phyloP scores from a whole-genome alignment of 1,140 invertebrate genomes.

The Meloidogyne chitwoodi region DNA sequence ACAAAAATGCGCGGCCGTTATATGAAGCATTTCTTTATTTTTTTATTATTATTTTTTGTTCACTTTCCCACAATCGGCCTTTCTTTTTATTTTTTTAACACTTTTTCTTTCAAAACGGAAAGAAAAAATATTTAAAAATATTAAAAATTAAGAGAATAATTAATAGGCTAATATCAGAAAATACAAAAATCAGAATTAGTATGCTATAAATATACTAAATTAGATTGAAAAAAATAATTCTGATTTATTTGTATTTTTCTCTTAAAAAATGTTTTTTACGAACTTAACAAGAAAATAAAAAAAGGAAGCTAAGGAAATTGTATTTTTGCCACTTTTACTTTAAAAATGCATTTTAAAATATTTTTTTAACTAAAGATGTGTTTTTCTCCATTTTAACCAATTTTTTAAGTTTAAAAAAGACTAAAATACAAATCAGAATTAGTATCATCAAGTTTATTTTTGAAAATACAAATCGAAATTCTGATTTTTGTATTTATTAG shows the following conservation, averaged over 20 bases:
- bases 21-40: background rate
- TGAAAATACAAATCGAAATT: background rate
- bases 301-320: no score
- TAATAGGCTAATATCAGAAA: no score
- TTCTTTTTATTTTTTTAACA: background rate
- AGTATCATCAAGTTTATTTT: no score
- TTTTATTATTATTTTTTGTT: background rate
- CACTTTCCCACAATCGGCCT: background rate
- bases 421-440: background rate
- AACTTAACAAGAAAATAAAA: no score
- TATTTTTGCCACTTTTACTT: no score
- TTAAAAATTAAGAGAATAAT: no score
- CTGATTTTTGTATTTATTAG: background rate
- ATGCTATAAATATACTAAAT: no score
- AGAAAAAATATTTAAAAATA: no score
- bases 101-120: background rate
- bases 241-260: background rate
- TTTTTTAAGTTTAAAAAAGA: background rate
- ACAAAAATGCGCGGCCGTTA: background rate
- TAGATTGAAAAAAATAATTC: background rate
- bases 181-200: no score
- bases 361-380: no score
- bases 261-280: no score
- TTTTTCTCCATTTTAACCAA: background rate
- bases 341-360: no score